phyloP scores from a whole-genome alignment of 2,888 invertebrate species.

The Euzophera pinguis region DNA sequence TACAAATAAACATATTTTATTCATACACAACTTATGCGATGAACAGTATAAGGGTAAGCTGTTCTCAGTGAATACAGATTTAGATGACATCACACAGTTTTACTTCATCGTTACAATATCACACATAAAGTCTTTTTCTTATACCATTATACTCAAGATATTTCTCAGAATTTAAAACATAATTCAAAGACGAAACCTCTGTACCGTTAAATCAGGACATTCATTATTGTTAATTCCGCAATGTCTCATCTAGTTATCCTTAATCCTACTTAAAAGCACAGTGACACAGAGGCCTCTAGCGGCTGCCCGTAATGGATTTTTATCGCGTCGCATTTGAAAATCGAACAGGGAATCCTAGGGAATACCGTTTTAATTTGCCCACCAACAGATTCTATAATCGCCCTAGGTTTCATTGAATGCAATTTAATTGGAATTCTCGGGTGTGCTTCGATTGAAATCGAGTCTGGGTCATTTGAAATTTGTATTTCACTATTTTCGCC shows the following conservation, averaged over 20 bases:
- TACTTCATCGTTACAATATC: too few relatives aligned
- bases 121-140: too few relatives aligned
- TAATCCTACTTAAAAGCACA: slow-evolving; percentile 34
- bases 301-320: slow-evolving; percentile 67
- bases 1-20: too few relatives aligned
- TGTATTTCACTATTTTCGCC: slow-evolving; percentile 17
- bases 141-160: too few relatives aligned
- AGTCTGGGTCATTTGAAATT: slow-evolving; percentile 40
- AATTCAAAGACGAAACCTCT: too few relatives aligned
- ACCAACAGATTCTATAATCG: slow-evolving; percentile 70
- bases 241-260: slow-evolving; percentile 36
- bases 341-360: slow-evolving; percentile 66
- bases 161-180: too few relatives aligned
- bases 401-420: slow-evolving; percentile 72
- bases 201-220: too few relatives aligned
- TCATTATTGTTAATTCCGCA: not conserved
- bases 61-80: too few relatives aligned
- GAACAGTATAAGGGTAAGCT: too few relatives aligned
- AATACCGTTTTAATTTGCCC: slow-evolving; percentile 70
- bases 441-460: slow-evolving; percentile 49
- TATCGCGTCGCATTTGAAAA: slow-evolving; percentile 67
- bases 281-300: slow-evolving; percentile 50
- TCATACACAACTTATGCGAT: too few relatives aligned
- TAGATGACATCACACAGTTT: too few relatives aligned
- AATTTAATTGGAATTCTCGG: slow-evolving; percentile 69